Base-by-base conservation (phyloP, 2,888 invertebrate species). In the Epinotia ramella region DNA sequence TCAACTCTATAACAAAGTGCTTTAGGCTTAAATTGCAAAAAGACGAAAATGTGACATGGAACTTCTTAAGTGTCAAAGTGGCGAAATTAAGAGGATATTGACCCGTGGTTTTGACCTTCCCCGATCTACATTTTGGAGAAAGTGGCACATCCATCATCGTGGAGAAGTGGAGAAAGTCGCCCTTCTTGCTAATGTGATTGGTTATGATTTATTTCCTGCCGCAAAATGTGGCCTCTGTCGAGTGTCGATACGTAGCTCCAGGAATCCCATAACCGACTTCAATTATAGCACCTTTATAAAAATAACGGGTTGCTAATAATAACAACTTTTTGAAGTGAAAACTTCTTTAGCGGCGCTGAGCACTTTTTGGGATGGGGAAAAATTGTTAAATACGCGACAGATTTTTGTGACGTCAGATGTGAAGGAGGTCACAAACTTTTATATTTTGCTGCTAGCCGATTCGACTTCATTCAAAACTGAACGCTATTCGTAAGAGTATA, bases 81-180 rank as follows among this genome's bases (percentile, higher is more conserved):
- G 24, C 24, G 46, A 59, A 69, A 60, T 59, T 69, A 69, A 60
- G 24, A 60, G 60, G 69, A 59, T 9, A 69, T n/a, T 28, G 69
- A 69, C 69, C 60, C 20, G 44, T 60, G 69, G 13, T 69, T 69
- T 69, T 69, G 69, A 69, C 69, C 69, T 69, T 69, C 44, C 59
- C 16, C 69, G 69, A 69, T 69, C 69, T 60, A 69, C 69, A 69
- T 69, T 69, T 60, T n/a, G 69, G 69, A 46, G 69, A 69, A 69
- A 69, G 69, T 69, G 60, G 69, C 24, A 59, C 69, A 69, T 69
- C 46, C 69, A 69, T 69, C 69, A 69, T 68, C 33, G 57, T 49
- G 33, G 28, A 33, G 62, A 57, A 44, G 33, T 59, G 68, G 59
- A 49, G 69, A 69, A 69, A 69, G 69, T 69, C 69, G 59, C 69